Conservation (phyloP, 2,113 vertebrate species). For the Tichodroma muraria region DNA sequence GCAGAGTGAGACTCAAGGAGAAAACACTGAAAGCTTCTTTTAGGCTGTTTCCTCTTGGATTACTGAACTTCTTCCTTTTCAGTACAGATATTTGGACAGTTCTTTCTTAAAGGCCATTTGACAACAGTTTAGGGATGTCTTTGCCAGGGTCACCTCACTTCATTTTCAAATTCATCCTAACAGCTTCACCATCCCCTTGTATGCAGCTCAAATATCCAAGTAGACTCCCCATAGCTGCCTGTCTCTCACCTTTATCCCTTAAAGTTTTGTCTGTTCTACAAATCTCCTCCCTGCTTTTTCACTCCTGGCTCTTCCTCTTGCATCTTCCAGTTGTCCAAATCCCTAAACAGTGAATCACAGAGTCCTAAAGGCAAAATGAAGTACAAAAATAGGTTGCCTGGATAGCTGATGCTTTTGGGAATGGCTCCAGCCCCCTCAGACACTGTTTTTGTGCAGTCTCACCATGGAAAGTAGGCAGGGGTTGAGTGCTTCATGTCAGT, state of each 20-base stretch:
- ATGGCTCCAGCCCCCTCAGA: not conserved
- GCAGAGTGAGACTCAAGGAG: not conserved
- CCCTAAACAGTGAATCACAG: not conserved
- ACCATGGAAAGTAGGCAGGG: not conserved
- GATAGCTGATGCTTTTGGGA: not conserved
- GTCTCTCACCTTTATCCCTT: not conserved
- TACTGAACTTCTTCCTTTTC: not conserved
- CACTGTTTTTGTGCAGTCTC: not conserved
- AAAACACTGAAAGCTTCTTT: not conserved
- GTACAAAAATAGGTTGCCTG: not conserved
- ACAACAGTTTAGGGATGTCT: not conserved
- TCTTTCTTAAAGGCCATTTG: not conserved
- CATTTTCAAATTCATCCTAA: not conserved
- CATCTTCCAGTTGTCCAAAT: not conserved
- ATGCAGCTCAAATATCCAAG: not conserved
- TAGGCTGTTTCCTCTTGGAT: not conserved
- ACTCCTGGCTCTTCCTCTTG: not conserved
- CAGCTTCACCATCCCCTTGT: not conserved
- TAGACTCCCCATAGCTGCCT: not conserved
- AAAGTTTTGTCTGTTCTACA: not conserved
- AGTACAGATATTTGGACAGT: not conserved
- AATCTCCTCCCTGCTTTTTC: not conserved
- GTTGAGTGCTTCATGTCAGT: not conserved
- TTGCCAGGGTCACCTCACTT: not conserved
- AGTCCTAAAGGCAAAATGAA: not conserved